Percentiles rank a stretch among this genome's conserved stretches.
These are phyloP conservation scores for Epinephelus fuscoguttatus DNA, from an alignment of 2,113 vertebrate genomes.

Conservation along the genomic window DNA sequence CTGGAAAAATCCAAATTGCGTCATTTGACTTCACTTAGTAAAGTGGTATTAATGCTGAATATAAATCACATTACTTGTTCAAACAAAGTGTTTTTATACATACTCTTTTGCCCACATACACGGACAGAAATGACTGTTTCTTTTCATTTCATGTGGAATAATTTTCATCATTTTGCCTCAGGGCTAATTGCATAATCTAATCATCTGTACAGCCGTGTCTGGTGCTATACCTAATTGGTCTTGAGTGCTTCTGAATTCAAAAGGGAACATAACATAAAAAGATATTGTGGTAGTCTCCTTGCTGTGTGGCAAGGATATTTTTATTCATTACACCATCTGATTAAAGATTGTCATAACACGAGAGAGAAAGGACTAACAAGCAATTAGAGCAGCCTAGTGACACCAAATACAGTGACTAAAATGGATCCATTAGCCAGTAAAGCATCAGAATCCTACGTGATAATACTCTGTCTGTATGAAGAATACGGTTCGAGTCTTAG, in stretches of 20 bases:
- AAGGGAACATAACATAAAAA: constrained; percentile 32
- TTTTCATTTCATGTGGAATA: constrained; percentile 24
- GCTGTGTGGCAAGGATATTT: constrained; percentile 53
- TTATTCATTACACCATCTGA: constrained; percentile 50
- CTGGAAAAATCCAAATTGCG: not conserved
- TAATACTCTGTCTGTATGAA: not conserved
- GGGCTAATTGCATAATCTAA: constrained; percentile 45
- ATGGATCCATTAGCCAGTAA: constrained; percentile 41
- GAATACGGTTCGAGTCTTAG: not conserved
- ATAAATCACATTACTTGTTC: not conserved
- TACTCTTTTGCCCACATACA: not conserved
- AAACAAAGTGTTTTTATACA: constrained; percentile 11
- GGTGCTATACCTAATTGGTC: constrained; percentile 38
- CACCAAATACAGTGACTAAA: constrained; percentile 22
- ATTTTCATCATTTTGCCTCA: constrained; percentile 32
- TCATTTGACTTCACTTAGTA: not conserved
- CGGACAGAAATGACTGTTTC: not conserved
- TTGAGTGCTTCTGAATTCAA: constrained; percentile 44
- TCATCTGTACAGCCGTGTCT: constrained; percentile 35
- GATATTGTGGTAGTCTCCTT: constrained; percentile 19
- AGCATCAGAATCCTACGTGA: not conserved
- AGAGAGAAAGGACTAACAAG: constrained; percentile 56
- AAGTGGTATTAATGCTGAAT: not conserved
- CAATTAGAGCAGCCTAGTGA: constrained; percentile 57
- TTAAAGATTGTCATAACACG: constrained; percentile 60